Conservation (phyloP, 1,140 invertebrate genomes). For the Calephelis nemesis region DNA sequence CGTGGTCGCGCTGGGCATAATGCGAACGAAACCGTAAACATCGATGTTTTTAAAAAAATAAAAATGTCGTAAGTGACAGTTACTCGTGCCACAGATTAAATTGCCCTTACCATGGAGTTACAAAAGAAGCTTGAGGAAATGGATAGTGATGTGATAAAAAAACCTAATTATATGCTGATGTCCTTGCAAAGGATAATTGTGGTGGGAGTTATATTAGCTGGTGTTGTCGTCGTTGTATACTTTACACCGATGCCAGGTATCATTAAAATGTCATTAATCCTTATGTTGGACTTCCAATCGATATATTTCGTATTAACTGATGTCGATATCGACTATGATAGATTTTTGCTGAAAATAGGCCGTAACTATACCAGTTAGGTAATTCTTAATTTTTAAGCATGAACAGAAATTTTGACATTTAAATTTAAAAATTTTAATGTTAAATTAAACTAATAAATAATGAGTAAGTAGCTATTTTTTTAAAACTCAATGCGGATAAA, state of each 20-base stretch:
- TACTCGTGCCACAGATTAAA: slow-evolving; percentile 28
- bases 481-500: too few relatives aligned
- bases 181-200: slow-evolving; percentile 75
- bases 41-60: slow-evolving; percentile 38
- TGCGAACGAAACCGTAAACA: slow-evolving; percentile 34
- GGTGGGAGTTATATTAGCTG: slow-evolving; percentile 74
- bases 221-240: slow-evolving; percentile 84
- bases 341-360: not conserved
- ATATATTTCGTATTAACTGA: not conserved
- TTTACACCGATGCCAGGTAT: slow-evolving; percentile 84
- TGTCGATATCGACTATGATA: not conserved
- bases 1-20: slow-evolving; percentile 50
- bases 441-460: too few relatives aligned
- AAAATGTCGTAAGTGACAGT: slow-evolving; percentile 43
- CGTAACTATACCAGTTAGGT: not conserved
- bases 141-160: slow-evolving; percentile 45
- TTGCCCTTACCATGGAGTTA: slow-evolving; percentile 44
- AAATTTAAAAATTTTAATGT: too few relatives aligned
- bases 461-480: too few relatives aligned
- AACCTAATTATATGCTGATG: slow-evolving; percentile 74
- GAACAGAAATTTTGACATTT: too few relatives aligned
- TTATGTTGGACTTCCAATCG: not conserved
- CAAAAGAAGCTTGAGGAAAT: slow-evolving; percentile 48
- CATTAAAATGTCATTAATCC: slow-evolving; percentile 20
- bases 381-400: too few relatives aligned